Percentiles rank a stretch among this genome's conserved stretches.
Conservation (phyloP, 2,888 invertebrate species). For the Uloborus plumipes region DNA sequence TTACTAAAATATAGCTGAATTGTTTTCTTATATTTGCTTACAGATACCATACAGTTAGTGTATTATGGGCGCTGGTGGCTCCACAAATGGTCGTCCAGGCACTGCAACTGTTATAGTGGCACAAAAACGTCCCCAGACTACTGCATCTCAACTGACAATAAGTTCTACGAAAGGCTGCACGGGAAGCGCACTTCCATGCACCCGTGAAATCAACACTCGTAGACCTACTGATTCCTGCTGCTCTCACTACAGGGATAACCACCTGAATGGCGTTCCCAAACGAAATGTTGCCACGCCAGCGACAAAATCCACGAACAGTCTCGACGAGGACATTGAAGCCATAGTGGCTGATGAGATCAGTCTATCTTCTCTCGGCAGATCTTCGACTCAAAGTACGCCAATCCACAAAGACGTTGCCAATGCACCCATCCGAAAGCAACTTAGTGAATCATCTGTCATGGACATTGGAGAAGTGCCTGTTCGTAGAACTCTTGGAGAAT, state of each 20-base stretch:
- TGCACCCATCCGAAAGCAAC: no score
- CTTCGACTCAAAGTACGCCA: neutral
- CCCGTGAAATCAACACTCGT: neutral
- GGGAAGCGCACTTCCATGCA: neutral
- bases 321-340: slow-evolving; percentile 60
- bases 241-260: slow-evolving; percentile 50
- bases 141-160: slow-evolving; percentile 2
- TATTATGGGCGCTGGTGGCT: slow-evolving; percentile 50
- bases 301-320: slow-evolving; percentile 16
- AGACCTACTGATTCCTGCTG: slow-evolving; percentile 48
- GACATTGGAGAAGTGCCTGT: neutral
- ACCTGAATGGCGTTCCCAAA: neutral
- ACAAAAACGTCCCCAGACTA: slow-evolving; percentile 5
- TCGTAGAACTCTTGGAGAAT: neutral
- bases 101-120: slow-evolving; percentile 21
- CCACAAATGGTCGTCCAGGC: slow-evolving; percentile 32
- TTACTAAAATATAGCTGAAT: no score
- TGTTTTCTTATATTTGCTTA: no score
- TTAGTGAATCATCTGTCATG: neutral
- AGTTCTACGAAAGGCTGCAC: neutral
- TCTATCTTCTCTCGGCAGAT: slow-evolving; percentile 16
- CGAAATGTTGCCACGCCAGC: slow-evolving; percentile 35
- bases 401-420: neutral
- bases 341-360: slow-evolving; percentile 56
- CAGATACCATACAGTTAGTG: no score